Evolutionary conservation across 2,113 vertebrate species (phyloP).

Genomic region (Burhinus oedicnemus): DNA sequence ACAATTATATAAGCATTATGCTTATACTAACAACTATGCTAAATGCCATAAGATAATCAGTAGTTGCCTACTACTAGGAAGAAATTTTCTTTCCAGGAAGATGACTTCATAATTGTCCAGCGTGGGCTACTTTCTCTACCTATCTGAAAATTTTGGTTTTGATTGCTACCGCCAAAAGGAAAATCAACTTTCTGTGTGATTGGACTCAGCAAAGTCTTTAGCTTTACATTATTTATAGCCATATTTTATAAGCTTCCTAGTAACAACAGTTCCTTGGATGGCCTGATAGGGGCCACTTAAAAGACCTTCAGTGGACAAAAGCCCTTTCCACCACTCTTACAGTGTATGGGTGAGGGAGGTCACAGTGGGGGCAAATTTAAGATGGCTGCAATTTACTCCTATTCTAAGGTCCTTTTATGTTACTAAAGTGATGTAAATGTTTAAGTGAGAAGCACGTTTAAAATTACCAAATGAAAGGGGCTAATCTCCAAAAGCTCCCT

Average conservation of each 20-base stretch:
- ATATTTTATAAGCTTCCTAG: not conserved
- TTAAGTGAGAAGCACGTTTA: conserved; percentile 45
- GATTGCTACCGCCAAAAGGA: not conserved
- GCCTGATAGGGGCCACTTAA: not conserved
- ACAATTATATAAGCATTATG: not conserved
- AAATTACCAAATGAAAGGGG: conserved; percentile 63
- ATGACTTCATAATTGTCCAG: not conserved
- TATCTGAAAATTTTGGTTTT: not conserved
- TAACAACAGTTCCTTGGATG: not conserved
- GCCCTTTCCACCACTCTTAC: conserved; percentile 20
- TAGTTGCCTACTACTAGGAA: not conserved
- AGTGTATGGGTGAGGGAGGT: conserved; percentile 26
- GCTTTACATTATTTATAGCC: not conserved
- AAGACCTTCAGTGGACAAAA: conserved; percentile 19
- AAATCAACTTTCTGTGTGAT: not conserved
- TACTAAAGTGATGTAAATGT: conserved; percentile 59
- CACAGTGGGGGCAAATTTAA: conserved; percentile 55
- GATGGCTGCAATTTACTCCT: conserved; percentile 56
- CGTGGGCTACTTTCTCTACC: not conserved
- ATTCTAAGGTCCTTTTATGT: conserved; percentile 47
- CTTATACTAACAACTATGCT: not conserved
- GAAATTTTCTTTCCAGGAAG: not conserved
- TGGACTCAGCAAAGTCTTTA: not conserved
- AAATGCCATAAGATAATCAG: not conserved
- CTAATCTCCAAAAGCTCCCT: conserved; percentile 37